phyloP scores from a whole-genome alignment of 2,888 invertebrate genomes.

The Drosophila antonietae region DNA sequence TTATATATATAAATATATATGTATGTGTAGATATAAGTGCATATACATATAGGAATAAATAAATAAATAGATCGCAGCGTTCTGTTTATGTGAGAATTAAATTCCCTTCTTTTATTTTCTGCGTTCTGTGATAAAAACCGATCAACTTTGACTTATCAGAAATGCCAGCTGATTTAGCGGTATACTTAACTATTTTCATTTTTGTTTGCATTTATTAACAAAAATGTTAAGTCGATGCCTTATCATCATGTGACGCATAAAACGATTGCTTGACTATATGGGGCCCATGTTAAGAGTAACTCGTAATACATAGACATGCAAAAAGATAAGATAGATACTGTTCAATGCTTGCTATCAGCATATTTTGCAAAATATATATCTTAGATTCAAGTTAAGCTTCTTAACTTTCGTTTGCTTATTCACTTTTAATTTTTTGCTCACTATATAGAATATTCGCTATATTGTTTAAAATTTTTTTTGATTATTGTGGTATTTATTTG shows the following conservation, averaged over 20 bases:
- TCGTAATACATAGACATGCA: slow-evolving; percentile 5
- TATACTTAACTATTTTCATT: slow-evolving; percentile 18
- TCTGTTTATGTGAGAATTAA: slow-evolving; percentile 17
- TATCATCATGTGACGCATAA: slow-evolving; percentile 67
- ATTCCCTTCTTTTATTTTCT: slow-evolving; percentile 20
- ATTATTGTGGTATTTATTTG: slow-evolving; percentile 31
- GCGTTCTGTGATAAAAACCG: slow-evolving; percentile 25
- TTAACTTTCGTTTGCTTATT: neutral
- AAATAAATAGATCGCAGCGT: neutral
- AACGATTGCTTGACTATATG: slow-evolving; percentile 16
- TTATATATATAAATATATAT: slow-evolving; percentile 1
- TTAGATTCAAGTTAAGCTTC: neutral
- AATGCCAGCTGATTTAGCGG: slow-evolving; percentile 40
- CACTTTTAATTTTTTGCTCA: neutral
- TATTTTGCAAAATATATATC: neutral
- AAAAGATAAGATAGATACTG: slow-evolving; percentile 17
- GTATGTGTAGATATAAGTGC: slow-evolving; percentile 1
- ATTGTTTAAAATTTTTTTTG: slow-evolving; percentile 20
- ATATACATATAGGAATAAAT: neutral
- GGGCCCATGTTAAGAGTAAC: slow-evolving; percentile 30
- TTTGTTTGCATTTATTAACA: slow-evolving; percentile 31
- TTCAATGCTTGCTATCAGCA: neutral
- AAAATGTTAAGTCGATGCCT: slow-evolving; percentile 32
- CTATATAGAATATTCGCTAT: slow-evolving; percentile 4
- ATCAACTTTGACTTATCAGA: slow-evolving; percentile 36